Percentiles rank a stretch among this genome's conserved stretches.
Conservation (phyloP, 2,113 vertebrate species). For the Cisticola juncidis region DNA sequence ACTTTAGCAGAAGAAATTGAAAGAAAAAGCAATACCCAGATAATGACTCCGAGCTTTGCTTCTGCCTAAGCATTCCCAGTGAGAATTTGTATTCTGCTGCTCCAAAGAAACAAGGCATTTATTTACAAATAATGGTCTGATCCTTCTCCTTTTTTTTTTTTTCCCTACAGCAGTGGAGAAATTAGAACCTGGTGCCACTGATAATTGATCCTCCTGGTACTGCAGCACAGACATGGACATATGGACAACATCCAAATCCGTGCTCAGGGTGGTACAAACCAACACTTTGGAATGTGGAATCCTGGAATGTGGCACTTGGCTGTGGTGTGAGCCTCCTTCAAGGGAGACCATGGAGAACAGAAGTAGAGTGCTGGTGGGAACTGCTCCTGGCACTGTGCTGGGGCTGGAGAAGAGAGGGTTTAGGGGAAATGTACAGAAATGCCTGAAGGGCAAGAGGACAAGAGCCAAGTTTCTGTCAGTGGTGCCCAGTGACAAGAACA, state of each 20-base stretch:
- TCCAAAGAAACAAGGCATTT: background rate
- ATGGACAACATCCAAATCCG: background rate
- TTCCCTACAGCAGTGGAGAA: background rate
- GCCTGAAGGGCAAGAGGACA: background rate
- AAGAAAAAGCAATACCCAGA: background rate
- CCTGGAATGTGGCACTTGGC: background rate
- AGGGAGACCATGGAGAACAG: background rate
- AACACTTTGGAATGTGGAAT: background rate
- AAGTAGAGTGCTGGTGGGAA: background rate
- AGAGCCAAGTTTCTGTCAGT: background rate
- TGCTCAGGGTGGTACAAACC: background rate
- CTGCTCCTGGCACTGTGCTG: background rate
- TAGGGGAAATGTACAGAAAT: rapidly evolving
- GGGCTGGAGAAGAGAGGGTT: background rate
- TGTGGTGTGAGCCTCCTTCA: rapidly evolving
- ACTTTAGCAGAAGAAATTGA: conserved; percentile 10
- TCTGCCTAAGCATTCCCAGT: background rate
- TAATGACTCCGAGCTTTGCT: background rate
- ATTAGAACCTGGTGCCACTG: background rate
- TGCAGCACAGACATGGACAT: background rate
- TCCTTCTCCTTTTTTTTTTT: background rate
- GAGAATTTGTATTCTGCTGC: background rate
- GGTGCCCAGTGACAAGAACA: background rate
- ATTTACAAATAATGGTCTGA: conserved; percentile 17
- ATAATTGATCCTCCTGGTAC: background rate